phyloP scores from a whole-genome alignment of 2,888 invertebrate species.

The Cremastinae sp. region DNA sequence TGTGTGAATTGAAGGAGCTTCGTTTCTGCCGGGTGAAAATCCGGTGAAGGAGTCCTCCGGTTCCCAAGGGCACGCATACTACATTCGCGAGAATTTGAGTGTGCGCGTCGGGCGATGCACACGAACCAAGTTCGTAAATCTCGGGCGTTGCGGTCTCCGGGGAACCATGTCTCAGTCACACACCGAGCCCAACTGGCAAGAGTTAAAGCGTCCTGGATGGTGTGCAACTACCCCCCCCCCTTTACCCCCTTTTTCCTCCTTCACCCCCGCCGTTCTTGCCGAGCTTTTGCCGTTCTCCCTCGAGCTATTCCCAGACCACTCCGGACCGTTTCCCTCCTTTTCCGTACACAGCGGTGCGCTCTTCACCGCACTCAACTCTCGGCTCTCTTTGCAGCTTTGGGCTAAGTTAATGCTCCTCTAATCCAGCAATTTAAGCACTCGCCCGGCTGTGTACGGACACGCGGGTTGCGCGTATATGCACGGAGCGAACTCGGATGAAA shows the following conservation, averaged over 20 bases:
- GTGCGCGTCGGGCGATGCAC: constrained; percentile 60
- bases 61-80: constrained; percentile 26
- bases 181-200: constrained; percentile 73
- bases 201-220: constrained; percentile 74
- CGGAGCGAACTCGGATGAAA: constrained; percentile 23
- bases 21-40: constrained; percentile 42
- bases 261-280: no score
- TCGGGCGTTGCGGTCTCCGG: constrained; percentile 72
- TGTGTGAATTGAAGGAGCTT: constrained; percentile 42
- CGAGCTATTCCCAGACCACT: constrained; percentile 36
- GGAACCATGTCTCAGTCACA: constrained; percentile 80
- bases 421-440: constrained; percentile 72
- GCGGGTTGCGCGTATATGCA: no score
- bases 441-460: no score
- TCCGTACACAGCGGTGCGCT: not conserved
- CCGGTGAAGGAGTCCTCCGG: constrained; percentile 37
- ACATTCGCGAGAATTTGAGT: not conserved
- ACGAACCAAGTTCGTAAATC: constrained; percentile 74
- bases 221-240: constrained; percentile 51
- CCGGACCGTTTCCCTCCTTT: constrained; percentile 37
- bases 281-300: constrained; percentile 43
- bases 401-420: constrained; percentile 75
- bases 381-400: constrained; percentile 59
- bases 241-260: no score
- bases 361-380: constrained; percentile 25